Percentiles rank a stretch among this genome's conserved stretches.
Conservation (phyloP, 2,113 vertebrate genomes). For the Nesoenas mayeri region DNA sequence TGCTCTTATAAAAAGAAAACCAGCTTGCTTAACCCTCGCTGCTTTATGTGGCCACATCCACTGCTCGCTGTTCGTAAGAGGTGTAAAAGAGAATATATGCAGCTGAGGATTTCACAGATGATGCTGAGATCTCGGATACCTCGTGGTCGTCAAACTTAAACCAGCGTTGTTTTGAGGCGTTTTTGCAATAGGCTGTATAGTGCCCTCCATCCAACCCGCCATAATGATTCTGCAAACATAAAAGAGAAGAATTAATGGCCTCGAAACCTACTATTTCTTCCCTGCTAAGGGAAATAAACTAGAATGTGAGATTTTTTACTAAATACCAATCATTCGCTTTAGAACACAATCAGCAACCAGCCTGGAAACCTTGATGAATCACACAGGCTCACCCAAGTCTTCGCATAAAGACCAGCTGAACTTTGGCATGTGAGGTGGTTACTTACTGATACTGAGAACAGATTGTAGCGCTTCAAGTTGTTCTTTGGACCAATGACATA, state of each 20-base stretch:
- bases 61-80: slow-evolving; percentile 78
- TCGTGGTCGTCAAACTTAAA: slow-evolving; percentile 98
- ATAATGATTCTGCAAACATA: slow-evolving; percentile 88
- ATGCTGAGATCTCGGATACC: slow-evolving; percentile 89
- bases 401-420: not conserved
- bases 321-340: not conserved
- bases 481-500: slow-evolving; percentile 95
- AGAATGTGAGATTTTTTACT: not conserved
- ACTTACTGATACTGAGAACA: slow-evolving; percentile 97
- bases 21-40: not conserved
- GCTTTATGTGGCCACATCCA: slow-evolving; percentile 65
- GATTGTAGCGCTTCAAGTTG: slow-evolving; percentile 88
- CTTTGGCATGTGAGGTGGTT: not conserved
- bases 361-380: not conserved
- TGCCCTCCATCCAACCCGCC: slow-evolving; percentile 95
- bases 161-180: slow-evolving; percentile 87
- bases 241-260: not conserved
- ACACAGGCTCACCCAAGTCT: not conserved
- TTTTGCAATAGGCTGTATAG: slow-evolving; percentile 97
- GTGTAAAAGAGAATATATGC: slow-evolving; percentile 99
- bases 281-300: not conserved
- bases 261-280: not conserved
- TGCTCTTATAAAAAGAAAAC: slow-evolving; percentile 25
- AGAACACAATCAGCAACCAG: not conserved
- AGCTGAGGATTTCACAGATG: slow-evolving; percentile 92